Evolutionary conservation across 2,888 invertebrate genomes (phyloP), one percentile per base, ranked within the genome.

Genomic region (Agrochola lota): DNA sequence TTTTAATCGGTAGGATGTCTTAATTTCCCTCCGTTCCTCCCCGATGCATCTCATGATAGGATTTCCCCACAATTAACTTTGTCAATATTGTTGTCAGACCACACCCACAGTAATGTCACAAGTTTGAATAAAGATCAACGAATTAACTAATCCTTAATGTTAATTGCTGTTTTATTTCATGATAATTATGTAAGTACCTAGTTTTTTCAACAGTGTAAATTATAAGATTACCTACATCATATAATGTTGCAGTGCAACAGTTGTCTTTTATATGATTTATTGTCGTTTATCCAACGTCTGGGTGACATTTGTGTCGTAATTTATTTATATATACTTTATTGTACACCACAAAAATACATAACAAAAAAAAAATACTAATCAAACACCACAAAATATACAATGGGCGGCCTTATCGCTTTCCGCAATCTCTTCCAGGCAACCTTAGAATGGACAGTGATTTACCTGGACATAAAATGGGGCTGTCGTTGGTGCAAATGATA

Each of bases 131-230:
- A 80, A 72, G 69, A 76, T 72, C 59, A 80, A 46, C 69, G 71
- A 80, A 63, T 66, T 75, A 84, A 67, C 62, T 12, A 63, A 78
- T 62, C 40, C 52, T 69, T 52, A 52, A n/a, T 55, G 57, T 77
- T 71, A 55, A 81, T 69, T 52, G 75, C 59, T 60, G 57, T 81
- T 78, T 83, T 64, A 74, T 84, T 59, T 79, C 17, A 59, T 59
- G 23, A 52, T 43, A 46, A 62, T 74, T 63, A n/a, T n/a, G n/a
- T n/a, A n/a, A n/a, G n/a, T n/a, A n/a, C 35, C 3, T 35, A 74
- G 57, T 84, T 74, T 60, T 59, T 68, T 68, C 23, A 71, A 71
- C 62, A 79, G 69, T 71, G 62, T 59, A 68, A 60, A 72, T 40
- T 60, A 57, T 64, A 67, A 66, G 72, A 57, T 69, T 40, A 69